These are phyloP conservation scores for Cyphomyrus plagiostoma DNA, from an alignment of 2,113 vertebrate genomes.

Conservation along the genomic window DNA sequence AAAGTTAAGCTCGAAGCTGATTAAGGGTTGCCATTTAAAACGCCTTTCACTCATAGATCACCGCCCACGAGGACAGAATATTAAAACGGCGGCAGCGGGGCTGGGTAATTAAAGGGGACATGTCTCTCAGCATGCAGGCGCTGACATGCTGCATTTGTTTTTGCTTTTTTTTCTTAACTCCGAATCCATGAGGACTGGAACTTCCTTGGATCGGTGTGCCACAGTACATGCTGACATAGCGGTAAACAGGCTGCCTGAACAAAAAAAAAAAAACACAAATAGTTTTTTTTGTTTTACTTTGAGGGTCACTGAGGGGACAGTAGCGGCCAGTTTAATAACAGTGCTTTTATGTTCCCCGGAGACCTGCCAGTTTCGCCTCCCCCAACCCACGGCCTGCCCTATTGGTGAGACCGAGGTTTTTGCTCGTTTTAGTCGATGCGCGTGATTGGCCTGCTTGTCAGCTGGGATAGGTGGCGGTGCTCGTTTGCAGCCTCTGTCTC, in stretches of 20 bases:
- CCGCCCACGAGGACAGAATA: background rate
- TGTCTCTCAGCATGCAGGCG: background rate
- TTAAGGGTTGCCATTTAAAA: background rate
- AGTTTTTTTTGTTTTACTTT: background rate
- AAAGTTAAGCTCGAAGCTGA: background rate
- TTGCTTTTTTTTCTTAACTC: background rate
- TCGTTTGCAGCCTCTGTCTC: background rate
- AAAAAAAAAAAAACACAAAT: too few species aligned
- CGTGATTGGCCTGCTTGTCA: slow-evolving; percentile 35
- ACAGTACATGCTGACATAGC: background rate
- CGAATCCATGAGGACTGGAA: background rate
- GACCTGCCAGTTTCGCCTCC: background rate
- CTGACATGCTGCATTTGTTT: background rate
- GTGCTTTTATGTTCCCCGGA: slow-evolving; percentile 36
- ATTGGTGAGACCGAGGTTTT: slow-evolving; percentile 31
- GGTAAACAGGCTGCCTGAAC: background rate
- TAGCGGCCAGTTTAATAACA: slow-evolving; percentile 36
- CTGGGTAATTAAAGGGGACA: background rate
- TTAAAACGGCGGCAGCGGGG: background rate
- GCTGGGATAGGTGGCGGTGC: background rate
- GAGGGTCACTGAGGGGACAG: slow-evolving; percentile 15
- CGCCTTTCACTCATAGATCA: background rate
- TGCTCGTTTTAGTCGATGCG: slow-evolving; percentile 44
- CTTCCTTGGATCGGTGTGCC: background rate
- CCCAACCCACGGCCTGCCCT: slow-evolving; percentile 20